Base-by-base conservation (phyloP, 2,888 invertebrate genomes). In the Pristionchus japonicus region DNA sequence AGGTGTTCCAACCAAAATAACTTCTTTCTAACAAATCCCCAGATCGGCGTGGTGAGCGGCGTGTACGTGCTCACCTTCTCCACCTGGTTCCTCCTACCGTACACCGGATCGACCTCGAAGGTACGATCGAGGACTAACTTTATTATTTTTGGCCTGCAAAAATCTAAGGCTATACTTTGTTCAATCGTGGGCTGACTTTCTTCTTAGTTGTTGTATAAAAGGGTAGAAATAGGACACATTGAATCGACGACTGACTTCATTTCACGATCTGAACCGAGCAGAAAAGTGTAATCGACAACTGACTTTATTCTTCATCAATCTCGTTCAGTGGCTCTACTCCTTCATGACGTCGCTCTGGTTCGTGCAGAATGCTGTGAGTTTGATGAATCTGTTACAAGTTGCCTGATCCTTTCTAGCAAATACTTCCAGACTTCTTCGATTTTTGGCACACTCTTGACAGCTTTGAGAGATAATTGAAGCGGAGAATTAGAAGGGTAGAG, bases 51-150 rank as follows among this genome's bases (percentile, higher is more conserved):
- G 23, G 52, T 82, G 13, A 82, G 82, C 31, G 27, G 47, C 11
- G 52, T 82, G n/a, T 82, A 82, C 34, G 82, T 82, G 27, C 47
- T 82, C 52, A 82, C 82, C 31, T 82, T 82, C 82, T 82, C 82
- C 20, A 82, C 82, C 3, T 82, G 82, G 82, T 82, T 82, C 49
- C 31, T 82, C 40, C 49, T 82, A 82, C 82, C 82, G 34, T 82
- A 82, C 34, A 82, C 52, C 20, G 82, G 82, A 82, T 82, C 82
- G 52, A 82, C 82, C 7, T 74, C 74, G 74, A 74, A 74, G 74
- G 74, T 74, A 1, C 52, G 52, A 52, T 64, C 64, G 64, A n/a
- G 31, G 31, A 64, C 7, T 64, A 27, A 64, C 31, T 27, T 27
- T 64, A 31, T 64, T 64, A 11, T 61, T 7, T 27, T 23, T 13